A percentile compares a stretch with the other conserved stretches of the same genome.
Conservation (phyloP, 2,888 invertebrate genomes). For the Lissonota sp. region DNA sequence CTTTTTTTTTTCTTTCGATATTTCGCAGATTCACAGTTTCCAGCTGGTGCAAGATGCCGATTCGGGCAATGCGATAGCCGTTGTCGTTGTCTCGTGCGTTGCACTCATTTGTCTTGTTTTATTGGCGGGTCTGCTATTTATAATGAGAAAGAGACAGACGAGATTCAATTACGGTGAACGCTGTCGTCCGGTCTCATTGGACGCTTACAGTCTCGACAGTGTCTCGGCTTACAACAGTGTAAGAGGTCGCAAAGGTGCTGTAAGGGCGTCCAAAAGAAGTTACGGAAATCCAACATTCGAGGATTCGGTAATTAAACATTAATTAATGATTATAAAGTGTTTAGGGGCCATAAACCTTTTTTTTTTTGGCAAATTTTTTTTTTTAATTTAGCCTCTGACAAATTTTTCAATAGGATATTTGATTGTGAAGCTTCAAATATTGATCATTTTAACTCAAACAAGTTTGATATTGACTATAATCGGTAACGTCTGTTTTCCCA, state of each 20-base stretch:
- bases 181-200: conserved; percentile 94
- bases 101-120: conserved; percentile 91
- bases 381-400: too few relatives aligned
- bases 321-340: too few relatives aligned
- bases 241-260: conserved; percentile 89
- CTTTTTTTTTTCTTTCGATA: conserved; percentile 11
- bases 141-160: conserved; percentile 92
- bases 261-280: conserved; percentile 92
- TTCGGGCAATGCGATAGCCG: conserved; percentile 88
- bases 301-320: conserved; percentile 88
- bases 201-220: conserved; percentile 95
- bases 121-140: conserved; percentile 90
- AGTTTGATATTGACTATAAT: background rate
- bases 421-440: too few relatives aligned
- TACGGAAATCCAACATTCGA: conserved; percentile 96
- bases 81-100: conserved; percentile 92
- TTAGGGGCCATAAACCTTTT: too few relatives aligned
- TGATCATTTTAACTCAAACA: too few relatives aligned
- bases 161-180: conserved; percentile 93
- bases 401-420: too few relatives aligned
- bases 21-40: conserved; percentile 78
- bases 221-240: conserved; percentile 93
- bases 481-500: conserved; percentile 62
- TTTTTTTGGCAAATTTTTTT: too few relatives aligned
- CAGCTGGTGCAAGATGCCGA: conserved; percentile 78